Conservation (phyloP, 2,113 vertebrate species). For the Tor tambroides region DNA sequence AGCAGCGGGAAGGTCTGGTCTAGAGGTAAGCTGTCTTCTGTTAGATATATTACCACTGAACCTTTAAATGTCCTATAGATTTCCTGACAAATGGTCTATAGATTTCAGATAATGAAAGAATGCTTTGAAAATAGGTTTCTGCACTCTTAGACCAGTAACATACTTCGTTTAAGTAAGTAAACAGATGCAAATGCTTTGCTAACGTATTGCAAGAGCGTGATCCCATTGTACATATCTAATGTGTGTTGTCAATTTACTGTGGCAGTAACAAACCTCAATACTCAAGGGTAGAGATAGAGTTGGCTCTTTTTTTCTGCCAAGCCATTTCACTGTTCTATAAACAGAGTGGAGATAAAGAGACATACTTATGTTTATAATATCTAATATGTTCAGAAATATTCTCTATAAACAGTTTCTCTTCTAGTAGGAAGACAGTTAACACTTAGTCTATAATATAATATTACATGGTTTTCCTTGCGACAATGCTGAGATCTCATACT, state of each 20-base stretch:
- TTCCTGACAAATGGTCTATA: not conserved
- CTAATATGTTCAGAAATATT: not conserved
- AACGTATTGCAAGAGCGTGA: no score
- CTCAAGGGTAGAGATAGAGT: not conserved
- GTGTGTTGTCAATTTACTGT: not conserved
- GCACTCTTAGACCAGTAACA: not conserved
- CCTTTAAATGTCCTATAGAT: not conserved
- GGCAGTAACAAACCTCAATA: not conserved
- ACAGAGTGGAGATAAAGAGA: not conserved
- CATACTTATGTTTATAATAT: slow-evolving; percentile 6
- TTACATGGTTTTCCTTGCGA: not conserved
- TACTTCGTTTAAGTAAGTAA: not conserved
- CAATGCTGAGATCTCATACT: not conserved
- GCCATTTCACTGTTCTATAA: not conserved
- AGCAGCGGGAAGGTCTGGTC: slow-evolving; percentile 79
- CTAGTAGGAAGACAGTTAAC: not conserved
- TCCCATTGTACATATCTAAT: not conserved
- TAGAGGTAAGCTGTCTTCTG: slow-evolving; percentile 77
- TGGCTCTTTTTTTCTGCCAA: not conserved
- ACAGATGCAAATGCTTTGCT: not conserved
- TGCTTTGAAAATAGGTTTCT: not conserved
- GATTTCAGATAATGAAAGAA: slow-evolving; percentile 16
- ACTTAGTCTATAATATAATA: not conserved
- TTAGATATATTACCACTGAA: not conserved
- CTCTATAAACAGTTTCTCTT: not conserved